Evolutionary conservation across 2,113 vertebrate genomes (phyloP).

Genomic region (Saiga tatarica): DNA sequence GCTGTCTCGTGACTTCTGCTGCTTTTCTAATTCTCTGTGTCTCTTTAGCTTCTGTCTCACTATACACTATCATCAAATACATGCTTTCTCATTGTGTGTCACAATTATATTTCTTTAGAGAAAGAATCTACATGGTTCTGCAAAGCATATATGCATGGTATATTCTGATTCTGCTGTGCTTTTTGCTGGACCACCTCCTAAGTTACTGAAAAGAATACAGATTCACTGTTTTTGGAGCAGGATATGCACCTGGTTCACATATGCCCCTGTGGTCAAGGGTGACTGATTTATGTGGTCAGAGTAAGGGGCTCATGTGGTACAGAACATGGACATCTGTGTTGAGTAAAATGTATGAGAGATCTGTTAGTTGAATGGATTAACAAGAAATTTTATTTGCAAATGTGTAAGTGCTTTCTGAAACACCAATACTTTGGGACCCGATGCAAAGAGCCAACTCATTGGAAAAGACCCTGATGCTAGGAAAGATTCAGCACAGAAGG

Average conservation of each 20-base stretch:
- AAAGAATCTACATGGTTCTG: neutral
- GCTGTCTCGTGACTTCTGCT: neutral
- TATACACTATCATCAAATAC: neutral
- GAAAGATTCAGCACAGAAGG: neutral
- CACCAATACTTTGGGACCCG: neutral
- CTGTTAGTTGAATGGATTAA: neutral
- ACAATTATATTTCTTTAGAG: neutral
- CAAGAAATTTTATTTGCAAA: neutral
- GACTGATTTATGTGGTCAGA: neutral
- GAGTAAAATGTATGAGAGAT: neutral
- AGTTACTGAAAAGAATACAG: neutral
- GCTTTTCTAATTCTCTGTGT: neutral
- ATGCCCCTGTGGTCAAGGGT: neutral
- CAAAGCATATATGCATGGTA: neutral
- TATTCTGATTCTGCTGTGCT: neutral
- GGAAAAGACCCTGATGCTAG: neutral
- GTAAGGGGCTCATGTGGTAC: neutral
- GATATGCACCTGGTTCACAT: neutral
- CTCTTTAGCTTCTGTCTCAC: neutral
- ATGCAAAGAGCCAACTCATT: neutral
- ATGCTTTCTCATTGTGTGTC: neutral
- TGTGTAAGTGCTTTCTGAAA: neutral
- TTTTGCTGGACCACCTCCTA: neutral
- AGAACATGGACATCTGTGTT: neutral
- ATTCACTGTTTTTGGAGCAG: neutral